Base-by-base conservation (phyloP, 2,113 vertebrate genomes). In the Arenaria interpres region DNA sequence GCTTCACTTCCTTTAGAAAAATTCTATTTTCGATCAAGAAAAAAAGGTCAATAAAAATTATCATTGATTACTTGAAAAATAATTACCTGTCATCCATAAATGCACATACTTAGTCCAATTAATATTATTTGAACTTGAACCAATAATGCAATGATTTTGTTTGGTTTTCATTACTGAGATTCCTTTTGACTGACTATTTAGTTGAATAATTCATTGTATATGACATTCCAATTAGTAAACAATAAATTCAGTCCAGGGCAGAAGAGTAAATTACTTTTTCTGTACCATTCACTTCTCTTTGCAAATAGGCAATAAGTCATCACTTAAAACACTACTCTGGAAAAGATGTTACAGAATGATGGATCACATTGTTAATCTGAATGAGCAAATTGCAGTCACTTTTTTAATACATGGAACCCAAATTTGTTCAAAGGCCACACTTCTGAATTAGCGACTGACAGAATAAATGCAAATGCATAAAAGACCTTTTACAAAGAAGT, bases 221-320 rank as follows among this genome's bases (percentile, higher is more conserved):
- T 94, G 84, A 79, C 88, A 95, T 94, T 93, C 82, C 87, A 97
- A 94, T 97, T 97, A 96, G 73, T 90, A 96, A 98, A 94, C 95
- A 95, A 91, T 90, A 91, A 93, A 94, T 96, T 93, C 90, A 85
- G 84, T 88, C 85, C 73, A 82, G 74, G 89, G 83, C 51, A 85
- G 54, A 69, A 72, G 91, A 97, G 43, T 68, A 96, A 93, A 94
- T 96, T 96, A 68, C 48, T 78, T 96, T 97, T 97, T 45, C 76
- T 96, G 72, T 91, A 62, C 59, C 46, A 21, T 89, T 86, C 45
- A 28, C 24, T 74, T 96, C 56, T 68, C 73, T 92, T 93, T 63
- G 53, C 60, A 93, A 96, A 73, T 60, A 82, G 32, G 43, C 41
- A 96, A 41, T 96, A 96, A 95, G 80, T 95, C 78, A 95, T 95